Evolutionary conservation across 2,797 vertebrate genomes (phyloP), one percentile per base, ranked within the genome.

Genomic region (Alfaro cultratus): DNA sequence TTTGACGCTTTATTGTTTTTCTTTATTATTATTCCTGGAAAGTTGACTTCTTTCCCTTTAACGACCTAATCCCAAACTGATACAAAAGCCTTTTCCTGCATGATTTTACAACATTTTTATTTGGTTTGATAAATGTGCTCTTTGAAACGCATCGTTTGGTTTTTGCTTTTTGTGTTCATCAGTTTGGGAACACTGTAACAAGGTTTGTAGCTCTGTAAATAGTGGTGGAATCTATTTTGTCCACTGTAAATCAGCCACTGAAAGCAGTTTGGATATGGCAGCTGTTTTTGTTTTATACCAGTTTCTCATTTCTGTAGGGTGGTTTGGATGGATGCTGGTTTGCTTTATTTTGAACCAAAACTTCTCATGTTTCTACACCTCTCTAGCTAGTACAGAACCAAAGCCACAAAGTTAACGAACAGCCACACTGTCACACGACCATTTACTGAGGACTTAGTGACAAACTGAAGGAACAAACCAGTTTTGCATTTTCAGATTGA

Each of bases 221-320:
- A 96, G 96, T 95, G 82, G 92, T 91, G 92, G 92, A 91, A 87
- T 91, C 91, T 84, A 87, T 90, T 94, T 88, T 88, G 91, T 93
- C 90, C 87, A 91, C 91, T 92, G 91, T 89, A 88, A 89, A 89
- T 93, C 93, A 97, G 96, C 96, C 96, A 96, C 97, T 97, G 96
- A 96, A 95, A 96, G 94, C 94, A 95, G 97, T 96, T 95, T 96
- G 96, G 95, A 95, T 94, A 97, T 95, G 95, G 96, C 95, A 96
- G 95, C 96, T 97, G 95, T 96, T 96, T 51, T 95, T 95, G 95
- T 90, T 96, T 96, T 95, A 95, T 96, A 94, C 86, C 81, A 85
- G 87, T 43, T 81, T 89, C 79, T 77, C 78, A 88, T 93, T 94
- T 94, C 92, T 95, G 91, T 93, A 5, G 92, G 91, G 91, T 92